These are phyloP conservation scores for Palythoa heliodiscus DNA, from an alignment of 92 coral and sea anemone genomes.

Conservation along the genomic window DNA sequence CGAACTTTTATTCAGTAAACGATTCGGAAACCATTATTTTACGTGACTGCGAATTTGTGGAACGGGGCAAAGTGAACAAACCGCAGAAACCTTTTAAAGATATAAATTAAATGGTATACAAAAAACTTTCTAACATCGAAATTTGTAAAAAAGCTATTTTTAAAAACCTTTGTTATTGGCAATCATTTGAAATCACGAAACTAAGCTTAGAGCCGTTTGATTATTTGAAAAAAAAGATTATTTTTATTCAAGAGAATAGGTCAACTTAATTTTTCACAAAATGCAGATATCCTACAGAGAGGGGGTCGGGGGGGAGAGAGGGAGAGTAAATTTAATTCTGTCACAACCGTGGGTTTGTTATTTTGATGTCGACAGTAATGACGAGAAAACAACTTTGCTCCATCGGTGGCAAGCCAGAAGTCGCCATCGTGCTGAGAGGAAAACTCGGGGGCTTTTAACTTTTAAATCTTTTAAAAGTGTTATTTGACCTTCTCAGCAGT, in stretches of 20 bases:
- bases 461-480: background rate
- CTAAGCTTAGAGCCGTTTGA: no score
- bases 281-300: no score
- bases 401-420: background rate
- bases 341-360: background rate
- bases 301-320: no score
- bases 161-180: background rate
- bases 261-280: no score
- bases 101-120: background rate
- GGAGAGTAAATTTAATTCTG: no score
- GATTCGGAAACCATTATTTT: no score
- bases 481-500: conserved; percentile 38
- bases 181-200: no score
- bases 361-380: background rate
- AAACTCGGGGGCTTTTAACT: background rate
- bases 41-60: no score
- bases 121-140: background rate
- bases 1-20: no score
- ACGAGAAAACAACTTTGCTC: background rate
- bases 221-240: no score
- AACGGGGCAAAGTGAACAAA: no score
- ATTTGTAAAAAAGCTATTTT: background rate
- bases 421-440: conserved; percentile 38
- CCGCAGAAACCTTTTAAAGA: background rate
- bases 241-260: no score